Conservation (phyloP, 1,140 invertebrate genomes). For the Stenopsyche tienmushanensis region DNA sequence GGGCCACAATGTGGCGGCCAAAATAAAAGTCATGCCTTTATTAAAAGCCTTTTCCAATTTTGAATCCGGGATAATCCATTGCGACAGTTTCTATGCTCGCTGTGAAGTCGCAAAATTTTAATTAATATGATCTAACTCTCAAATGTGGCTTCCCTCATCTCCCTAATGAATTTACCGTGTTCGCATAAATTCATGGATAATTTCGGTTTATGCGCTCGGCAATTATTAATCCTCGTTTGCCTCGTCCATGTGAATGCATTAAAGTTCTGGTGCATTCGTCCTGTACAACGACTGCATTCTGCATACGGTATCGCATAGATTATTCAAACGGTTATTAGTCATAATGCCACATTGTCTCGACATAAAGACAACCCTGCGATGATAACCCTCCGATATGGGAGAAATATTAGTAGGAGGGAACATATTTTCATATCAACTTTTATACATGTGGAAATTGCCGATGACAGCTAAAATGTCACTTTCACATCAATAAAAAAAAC, state of each 20-base stretch:
- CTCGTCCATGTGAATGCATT: conserved; percentile 20
- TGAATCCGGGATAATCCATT: no score
- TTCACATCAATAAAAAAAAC: no score
- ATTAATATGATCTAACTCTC: conserved; percentile 1
- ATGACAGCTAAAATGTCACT: no score
- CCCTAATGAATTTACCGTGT: conserved; percentile 38
- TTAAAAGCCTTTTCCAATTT: no score
- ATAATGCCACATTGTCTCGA: not conserved
- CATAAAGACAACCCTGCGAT: no score
- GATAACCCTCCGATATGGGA: no score
- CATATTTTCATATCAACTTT: no score
- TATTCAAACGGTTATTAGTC: conserved; percentile 6
- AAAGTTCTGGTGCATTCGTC: conserved; percentile 11
- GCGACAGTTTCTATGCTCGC: not conserved
- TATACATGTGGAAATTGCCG: no score
- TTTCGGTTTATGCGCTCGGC: conserved; percentile 34
- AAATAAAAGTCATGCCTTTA: no score
- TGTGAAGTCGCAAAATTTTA: conserved; percentile 1
- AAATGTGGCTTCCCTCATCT: conserved; percentile 7
- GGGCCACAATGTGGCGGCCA: no score
- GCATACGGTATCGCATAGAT: not conserved
- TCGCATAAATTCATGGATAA: conserved; percentile 39
- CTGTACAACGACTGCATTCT: not conserved
- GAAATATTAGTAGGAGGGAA: no score
- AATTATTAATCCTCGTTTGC: conserved; percentile 38